phyloP scores from a whole-genome alignment of 53 echinoderm and acorn worm genomes.

The Holothuria leucospilota region DNA sequence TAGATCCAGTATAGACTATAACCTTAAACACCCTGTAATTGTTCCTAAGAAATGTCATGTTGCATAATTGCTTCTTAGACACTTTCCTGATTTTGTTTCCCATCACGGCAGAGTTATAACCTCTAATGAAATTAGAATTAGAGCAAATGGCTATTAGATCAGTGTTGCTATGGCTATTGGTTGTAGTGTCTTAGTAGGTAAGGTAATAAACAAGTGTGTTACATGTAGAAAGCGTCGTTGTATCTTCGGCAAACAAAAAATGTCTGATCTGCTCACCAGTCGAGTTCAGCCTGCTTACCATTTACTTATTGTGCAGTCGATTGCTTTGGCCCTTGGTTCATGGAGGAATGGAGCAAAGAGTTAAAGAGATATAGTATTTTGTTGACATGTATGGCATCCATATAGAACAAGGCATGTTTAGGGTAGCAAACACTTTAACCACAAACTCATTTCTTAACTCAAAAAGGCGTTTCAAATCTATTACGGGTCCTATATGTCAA shows the following conservation, averaged over 20 bases:
- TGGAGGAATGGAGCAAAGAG: constrained; percentile 43
- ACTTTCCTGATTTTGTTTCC: constrained; percentile 16
- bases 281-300: constrained; percentile 50
- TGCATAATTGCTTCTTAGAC: constrained; percentile 24
- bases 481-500: no score
- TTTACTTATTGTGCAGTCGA: constrained; percentile 53
- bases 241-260: neutral
- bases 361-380: constrained; percentile 49
- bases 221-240: no score
- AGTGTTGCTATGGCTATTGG: no score
- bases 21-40: constrained; percentile 32
- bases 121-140: no score
- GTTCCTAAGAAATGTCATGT: constrained; percentile 8
- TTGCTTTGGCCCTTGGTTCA: constrained; percentile 55
- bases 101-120: neutral
- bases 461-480: no score
- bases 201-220: no score
- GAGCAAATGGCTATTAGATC: no score
- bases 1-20: constrained; percentile 6
- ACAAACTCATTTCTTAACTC: constrained; percentile 27
- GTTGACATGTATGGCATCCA: constrained; percentile 58
- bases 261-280: constrained; percentile 34
- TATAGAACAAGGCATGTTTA: constrained; percentile 55
- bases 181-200: no score
- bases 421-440: constrained; percentile 11